These are phyloP conservation scores for Esox masquinongy DNA, from an alignment of 2,797 vertebrate species.

Conservation along the genomic window DNA sequence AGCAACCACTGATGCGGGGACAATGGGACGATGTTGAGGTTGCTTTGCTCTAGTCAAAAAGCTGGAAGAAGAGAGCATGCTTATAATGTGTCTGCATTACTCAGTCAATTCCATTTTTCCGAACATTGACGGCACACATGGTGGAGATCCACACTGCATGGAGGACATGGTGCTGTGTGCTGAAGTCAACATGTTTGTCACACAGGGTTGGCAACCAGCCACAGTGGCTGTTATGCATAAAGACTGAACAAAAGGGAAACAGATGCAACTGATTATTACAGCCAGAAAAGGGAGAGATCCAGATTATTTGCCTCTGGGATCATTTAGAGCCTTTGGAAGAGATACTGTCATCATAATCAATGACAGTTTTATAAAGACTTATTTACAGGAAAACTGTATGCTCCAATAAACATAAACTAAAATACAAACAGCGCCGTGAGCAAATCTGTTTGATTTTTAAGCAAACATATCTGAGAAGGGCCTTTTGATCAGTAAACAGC, in stretches of 20 bases:
- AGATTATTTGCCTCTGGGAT: constrained; percentile 27
- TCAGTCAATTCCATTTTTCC: background rate
- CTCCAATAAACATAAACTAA: background rate
- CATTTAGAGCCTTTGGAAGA: constrained; percentile 9
- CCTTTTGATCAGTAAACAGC: background rate
- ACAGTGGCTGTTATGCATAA: constrained; percentile 27
- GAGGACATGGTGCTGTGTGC: background rate
- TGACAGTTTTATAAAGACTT: background rate
- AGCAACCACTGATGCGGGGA: constrained; percentile 37
- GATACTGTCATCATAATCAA: constrained; percentile 17
- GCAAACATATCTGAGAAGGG: constrained; percentile 3
- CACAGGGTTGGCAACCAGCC: constrained; percentile 31
- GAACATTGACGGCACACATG: background rate
- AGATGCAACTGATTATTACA: constrained; percentile 22
- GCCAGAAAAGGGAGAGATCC: constrained; percentile 9
- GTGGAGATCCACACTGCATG: background rate
- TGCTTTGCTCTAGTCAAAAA: constrained; percentile 46
- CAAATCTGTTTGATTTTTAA: background rate
- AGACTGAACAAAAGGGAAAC: constrained; percentile 20
- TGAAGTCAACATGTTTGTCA: constrained; percentile 3
- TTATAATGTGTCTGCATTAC: constrained; percentile 6
- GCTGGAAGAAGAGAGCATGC: constrained; percentile 37
- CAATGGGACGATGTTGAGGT: constrained; percentile 47
- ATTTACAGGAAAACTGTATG: background rate
- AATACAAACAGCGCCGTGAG: background rate